phyloP scores from a whole-genome alignment of 2,797 vertebrate genomes.

The Poeciliopsis presidionis region DNA sequence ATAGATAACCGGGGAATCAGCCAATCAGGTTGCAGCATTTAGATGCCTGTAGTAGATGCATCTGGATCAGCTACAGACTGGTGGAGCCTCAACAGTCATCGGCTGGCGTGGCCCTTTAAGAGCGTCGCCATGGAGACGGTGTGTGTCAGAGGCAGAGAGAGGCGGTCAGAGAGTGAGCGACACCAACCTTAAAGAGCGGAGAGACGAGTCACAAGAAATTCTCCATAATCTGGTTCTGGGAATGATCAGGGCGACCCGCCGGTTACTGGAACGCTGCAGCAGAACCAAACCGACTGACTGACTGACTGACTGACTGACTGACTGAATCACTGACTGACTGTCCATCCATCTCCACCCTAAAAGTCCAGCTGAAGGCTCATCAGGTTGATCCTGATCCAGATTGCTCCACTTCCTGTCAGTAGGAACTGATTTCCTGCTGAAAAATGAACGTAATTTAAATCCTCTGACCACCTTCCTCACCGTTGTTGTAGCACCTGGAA shows the following conservation, averaged over 20 bases:
- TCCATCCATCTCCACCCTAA: neutral
- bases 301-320: too few relatives aligned
- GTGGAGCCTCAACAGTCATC: neutral
- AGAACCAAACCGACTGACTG: too few relatives aligned
- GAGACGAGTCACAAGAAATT: slow-evolving; percentile 24
- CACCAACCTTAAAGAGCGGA: neutral
- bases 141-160: slow-evolving; percentile 21
- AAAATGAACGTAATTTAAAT: neutral
- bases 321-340: too few relatives aligned
- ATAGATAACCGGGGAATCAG: too few relatives aligned
- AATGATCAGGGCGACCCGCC: neutral
- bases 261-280: too few relatives aligned
- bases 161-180: slow-evolving; percentile 7
- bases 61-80: neutral
- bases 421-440: neutral
- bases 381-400: neutral
- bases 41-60: too few relatives aligned
- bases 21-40: too few relatives aligned
- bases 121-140: slow-evolving; percentile 45
- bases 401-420: neutral
- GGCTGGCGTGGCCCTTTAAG: slow-evolving; percentile 35
- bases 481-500: too few relatives aligned
- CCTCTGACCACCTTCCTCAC: too few relatives aligned
- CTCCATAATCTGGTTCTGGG: slow-evolving; percentile 44
- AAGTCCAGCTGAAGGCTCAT: neutral